Evolutionary conservation across 1,140 invertebrate genomes (phyloP).

Genomic region (Neelides sp.): DNA sequence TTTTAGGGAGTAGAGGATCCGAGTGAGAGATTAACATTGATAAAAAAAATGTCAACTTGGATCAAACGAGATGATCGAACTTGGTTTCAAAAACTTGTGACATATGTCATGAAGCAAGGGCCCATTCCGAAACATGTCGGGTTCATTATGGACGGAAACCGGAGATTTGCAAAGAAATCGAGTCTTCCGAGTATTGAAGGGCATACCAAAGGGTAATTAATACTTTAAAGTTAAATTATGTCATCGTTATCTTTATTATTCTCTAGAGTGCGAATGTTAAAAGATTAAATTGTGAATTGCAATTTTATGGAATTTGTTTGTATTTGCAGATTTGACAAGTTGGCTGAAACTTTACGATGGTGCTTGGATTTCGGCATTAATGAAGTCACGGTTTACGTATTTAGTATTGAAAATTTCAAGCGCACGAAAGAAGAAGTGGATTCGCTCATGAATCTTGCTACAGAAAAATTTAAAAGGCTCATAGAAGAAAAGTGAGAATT

Average conservation of each 20-base stretch:
- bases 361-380: slow-evolving; percentile 52
- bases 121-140: slow-evolving; percentile 80
- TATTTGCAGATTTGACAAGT: slow-evolving; percentile 64
- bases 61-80: slow-evolving; percentile 56
- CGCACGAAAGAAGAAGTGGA: slow-evolving; percentile 82
- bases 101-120: slow-evolving; percentile 68
- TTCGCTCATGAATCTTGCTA: slow-evolving; percentile 71
- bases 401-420: slow-evolving; percentile 99
- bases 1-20: no score
- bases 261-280: no score
- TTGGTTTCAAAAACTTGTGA: slow-evolving; percentile 60
- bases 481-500: slow-evolving; percentile 65
- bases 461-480: slow-evolving; percentile 73
- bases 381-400: slow-evolving; percentile 97
- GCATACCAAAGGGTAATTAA: slow-evolving; percentile 62
- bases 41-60: no score
- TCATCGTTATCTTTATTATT: slow-evolving; percentile 2
- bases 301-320: slow-evolving; percentile 1
- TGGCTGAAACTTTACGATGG: slow-evolving; percentile 88
- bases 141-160: slow-evolving; percentile 98
- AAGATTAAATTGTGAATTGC: no score
- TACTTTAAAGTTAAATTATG: background rate
- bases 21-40: no score
- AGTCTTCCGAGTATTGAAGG: slow-evolving; percentile 65
- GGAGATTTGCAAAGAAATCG: slow-evolving; percentile 77